Conservation (phyloP, 1,140 invertebrate species). For the Micrasema minimum region DNA sequence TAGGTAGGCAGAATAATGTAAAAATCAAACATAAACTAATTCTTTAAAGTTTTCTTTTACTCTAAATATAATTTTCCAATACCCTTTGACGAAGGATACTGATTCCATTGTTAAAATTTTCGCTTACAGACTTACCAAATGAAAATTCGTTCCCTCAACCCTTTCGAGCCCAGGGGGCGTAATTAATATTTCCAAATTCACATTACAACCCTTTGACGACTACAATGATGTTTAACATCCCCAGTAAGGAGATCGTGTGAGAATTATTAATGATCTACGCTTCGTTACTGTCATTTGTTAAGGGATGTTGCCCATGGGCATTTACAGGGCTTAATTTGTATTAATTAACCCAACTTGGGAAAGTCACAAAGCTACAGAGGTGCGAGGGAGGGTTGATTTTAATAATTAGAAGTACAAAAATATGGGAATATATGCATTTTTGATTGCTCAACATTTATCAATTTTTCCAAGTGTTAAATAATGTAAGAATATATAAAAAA, state of each 20-base stretch:
- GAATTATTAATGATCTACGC: conserved; percentile 33
- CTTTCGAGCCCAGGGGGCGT: conserved; percentile 23
- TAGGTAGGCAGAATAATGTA: too few species aligned
- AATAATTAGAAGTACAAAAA: not conserved
- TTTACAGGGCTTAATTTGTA: conserved; percentile 22
- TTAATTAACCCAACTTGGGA: conserved; percentile 31
- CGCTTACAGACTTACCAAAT: conserved; percentile 25
- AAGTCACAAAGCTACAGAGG: conserved; percentile 20
- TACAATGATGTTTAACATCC: conserved; percentile 38
- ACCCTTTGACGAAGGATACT: not conserved
- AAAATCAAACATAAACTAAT: too few species aligned
- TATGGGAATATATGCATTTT: not conserved
- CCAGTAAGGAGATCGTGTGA: conserved; percentile 36
- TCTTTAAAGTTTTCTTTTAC: too few species aligned
- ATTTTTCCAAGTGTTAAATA: too few species aligned
- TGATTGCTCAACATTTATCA: not conserved
- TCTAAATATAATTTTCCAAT: too few species aligned
- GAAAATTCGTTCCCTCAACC: conserved; percentile 25
- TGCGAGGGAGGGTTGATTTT: not conserved
- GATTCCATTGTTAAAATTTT: too few species aligned
- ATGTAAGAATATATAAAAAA: too few species aligned
- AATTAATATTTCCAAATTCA: conserved; percentile 36
- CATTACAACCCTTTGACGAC: conserved; percentile 18
- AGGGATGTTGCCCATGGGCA: not conserved
- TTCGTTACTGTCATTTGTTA: conserved; percentile 33